A percentile compares a stretch with the other conserved stretches of the same genome.
Conservation (phyloP, 1,140 invertebrate genomes). For the Phthorimaea operculella region DNA sequence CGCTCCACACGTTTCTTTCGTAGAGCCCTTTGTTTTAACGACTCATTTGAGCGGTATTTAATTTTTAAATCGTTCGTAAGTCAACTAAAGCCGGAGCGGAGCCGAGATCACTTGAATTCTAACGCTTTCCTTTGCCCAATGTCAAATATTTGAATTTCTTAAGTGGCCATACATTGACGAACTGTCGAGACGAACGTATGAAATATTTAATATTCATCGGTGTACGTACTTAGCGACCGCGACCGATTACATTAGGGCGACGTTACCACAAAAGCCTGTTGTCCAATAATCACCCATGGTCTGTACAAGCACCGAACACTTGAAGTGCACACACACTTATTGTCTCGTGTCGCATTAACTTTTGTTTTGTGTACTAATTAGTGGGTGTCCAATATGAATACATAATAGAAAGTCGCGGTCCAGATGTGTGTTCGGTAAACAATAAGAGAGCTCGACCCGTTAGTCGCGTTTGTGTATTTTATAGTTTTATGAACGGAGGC, state of each 20-base stretch:
- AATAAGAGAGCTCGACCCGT: conserved; percentile 53
- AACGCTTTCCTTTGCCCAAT: conserved; percentile 65
- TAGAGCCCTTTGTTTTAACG: conserved; percentile 43
- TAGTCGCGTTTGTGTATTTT: conserved; percentile 46
- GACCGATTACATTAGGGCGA: conserved; percentile 31
- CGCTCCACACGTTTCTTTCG: conserved; percentile 33
- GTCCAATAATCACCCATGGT: conserved; percentile 15
- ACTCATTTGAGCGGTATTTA: conserved; percentile 61
- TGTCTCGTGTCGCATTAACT: conserved; percentile 55
- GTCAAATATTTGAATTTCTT: conserved; percentile 66
- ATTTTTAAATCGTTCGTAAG: conserved; percentile 64
- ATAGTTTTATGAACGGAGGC: conserved; percentile 45
- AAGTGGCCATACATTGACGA: conserved; percentile 62
- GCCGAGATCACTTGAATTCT: conserved; percentile 66
- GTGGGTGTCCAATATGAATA: conserved; percentile 63
- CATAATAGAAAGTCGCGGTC: conserved; percentile 59
- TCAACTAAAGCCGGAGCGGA: conserved; percentile 54
- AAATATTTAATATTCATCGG: conserved; percentile 62
- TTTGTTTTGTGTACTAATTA: conserved; percentile 63
- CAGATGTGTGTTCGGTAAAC: conserved; percentile 62
- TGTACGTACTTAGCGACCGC: conserved; percentile 35
- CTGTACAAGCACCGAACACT: conserved; percentile 48
- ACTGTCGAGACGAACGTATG: conserved; percentile 52
- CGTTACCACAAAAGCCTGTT: not conserved
- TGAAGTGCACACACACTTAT: conserved; percentile 40